These are phyloP conservation scores for Aphyosemion australe DNA, from an alignment of 2,113 vertebrate genomes.

Conservation along the genomic window DNA sequence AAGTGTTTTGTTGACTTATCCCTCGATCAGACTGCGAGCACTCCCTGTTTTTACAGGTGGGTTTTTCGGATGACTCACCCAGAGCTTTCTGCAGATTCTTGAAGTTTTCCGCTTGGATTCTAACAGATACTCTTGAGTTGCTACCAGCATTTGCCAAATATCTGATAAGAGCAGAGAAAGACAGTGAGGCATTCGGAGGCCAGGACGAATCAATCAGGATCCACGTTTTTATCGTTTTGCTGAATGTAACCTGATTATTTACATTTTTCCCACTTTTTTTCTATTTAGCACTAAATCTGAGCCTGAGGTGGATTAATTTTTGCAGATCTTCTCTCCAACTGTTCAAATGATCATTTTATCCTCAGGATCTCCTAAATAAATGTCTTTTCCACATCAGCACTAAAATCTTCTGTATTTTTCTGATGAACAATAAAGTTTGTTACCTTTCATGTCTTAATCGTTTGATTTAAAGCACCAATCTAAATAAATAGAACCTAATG, in stretches of 20 bases:
- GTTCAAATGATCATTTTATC: conserved; percentile 13
- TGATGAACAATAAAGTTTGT: not conserved
- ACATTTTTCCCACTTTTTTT: not conserved
- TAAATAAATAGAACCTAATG: too few species aligned
- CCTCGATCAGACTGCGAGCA: conserved; percentile 18
- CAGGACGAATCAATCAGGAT: not conserved
- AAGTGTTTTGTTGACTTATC: conserved; percentile 26
- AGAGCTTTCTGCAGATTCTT: conserved; percentile 41
- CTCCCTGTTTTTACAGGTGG: conserved; percentile 42
- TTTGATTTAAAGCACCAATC: too few species aligned
- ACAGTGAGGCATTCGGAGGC: not conserved
- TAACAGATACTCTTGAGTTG: conserved; percentile 25
- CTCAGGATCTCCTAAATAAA: conserved; percentile 20
- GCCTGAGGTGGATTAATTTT: not conserved
- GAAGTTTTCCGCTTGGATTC: conserved; percentile 35
- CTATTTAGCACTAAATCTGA: not conserved
- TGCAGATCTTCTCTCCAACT: conserved; percentile 7
- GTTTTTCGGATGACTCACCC: conserved; percentile 51
- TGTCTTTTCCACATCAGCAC: not conserved
- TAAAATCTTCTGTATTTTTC: not conserved
- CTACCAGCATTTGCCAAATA: conserved; percentile 27
- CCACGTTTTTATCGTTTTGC: not conserved
- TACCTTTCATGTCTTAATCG: not conserved
- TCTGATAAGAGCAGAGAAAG: conserved; percentile 20
- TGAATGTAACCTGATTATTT: not conserved